Base-by-base conservation (phyloP, 2,888 invertebrate species). In the Ochlodes sylvanus region DNA sequence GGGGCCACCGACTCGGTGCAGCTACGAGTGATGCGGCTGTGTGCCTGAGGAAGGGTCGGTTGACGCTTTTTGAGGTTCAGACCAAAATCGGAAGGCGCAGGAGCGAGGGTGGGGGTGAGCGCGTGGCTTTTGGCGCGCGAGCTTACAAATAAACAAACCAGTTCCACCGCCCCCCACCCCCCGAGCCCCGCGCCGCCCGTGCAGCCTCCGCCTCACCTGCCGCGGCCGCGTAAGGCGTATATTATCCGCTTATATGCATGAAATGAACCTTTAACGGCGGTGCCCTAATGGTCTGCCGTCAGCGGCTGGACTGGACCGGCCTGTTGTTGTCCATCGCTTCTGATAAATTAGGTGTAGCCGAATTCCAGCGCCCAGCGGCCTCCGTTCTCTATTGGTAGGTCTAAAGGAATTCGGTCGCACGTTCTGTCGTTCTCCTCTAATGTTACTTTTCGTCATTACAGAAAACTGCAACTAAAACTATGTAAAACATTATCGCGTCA, bases 141-240 rank as follows among this genome's bases (percentile, higher is more conserved):
- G 80, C 82, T 82, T 79, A 86, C 89, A 84, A 85, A 88, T 82
- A 88, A 86, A 86, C 80, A 88, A 91, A 90, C 91, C 89, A 79
- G 90, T 90, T 88, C 75, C 77, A 70, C 71, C 72, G 68, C 75
- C 69, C 69, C 71, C 68, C 5, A 71, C 60, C 54, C 67, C 72
- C 27, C 75, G 69, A 69, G 38, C 75, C 77, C 71, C 71, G 71
- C 72, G 66, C 6, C 72, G 61, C 57, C 67, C 72, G 41, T 75
- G 69, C 69, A 70, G 70, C 75, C 78, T 73, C 72, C 69, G 55
- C 66, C 70, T 69, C 75, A 74, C 72, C 71, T 72, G 76, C 77
- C 64, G 60, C 56, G 70, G 69, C 76, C 75, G 75, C 74, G 74
- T 70, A 71, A 71, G 69, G 75, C 74, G 74, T 70, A 71, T 71